Evolutionary conservation across 2,888 invertebrate species (phyloP).

Genomic region (Rhagonycha fulva): DNA sequence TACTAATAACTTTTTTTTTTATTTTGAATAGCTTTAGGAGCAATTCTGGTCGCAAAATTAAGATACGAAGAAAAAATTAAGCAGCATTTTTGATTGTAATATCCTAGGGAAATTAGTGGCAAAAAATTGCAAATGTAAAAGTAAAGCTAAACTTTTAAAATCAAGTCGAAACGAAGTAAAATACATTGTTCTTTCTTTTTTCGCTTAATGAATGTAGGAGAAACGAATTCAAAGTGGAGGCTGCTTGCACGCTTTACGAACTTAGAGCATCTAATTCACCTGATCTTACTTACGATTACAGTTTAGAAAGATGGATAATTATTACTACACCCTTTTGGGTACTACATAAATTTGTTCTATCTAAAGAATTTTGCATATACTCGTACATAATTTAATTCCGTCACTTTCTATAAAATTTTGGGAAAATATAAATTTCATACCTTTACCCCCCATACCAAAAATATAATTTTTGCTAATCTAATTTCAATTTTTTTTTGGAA

Average conservation of each 20-base stretch:
- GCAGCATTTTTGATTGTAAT: not conserved
- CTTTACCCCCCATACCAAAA: too few relatives aligned
- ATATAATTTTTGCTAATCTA: too few relatives aligned
- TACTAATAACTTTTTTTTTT: not conserved
- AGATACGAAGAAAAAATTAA: not conserved
- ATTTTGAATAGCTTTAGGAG: not conserved
- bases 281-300: slow-evolving; percentile 27
- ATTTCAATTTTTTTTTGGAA: too few relatives aligned
- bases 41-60: not conserved
- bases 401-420: not conserved
- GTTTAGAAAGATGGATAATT: slow-evolving; percentile 27
- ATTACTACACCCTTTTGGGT: slow-evolving; percentile 19
- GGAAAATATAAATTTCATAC: too few relatives aligned
- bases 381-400: not conserved
- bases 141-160: slow-evolving; percentile 25
- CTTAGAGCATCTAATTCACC: slow-evolving; percentile 25
- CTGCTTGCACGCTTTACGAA: slow-evolving; percentile 23
- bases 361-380: slow-evolving; percentile 12
- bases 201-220: slow-evolving; percentile 22
- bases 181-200: slow-evolving; percentile 26
- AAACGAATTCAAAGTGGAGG: slow-evolving; percentile 17
- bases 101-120: slow-evolving; percentile 21
- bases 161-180: slow-evolving; percentile 25
- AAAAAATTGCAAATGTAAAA: slow-evolving; percentile 26
- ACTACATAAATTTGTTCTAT: slow-evolving; percentile 15